Evolutionary conservation across 2,888 invertebrate species (phyloP).

Genomic region (Sminthurides aquaticus): DNA sequence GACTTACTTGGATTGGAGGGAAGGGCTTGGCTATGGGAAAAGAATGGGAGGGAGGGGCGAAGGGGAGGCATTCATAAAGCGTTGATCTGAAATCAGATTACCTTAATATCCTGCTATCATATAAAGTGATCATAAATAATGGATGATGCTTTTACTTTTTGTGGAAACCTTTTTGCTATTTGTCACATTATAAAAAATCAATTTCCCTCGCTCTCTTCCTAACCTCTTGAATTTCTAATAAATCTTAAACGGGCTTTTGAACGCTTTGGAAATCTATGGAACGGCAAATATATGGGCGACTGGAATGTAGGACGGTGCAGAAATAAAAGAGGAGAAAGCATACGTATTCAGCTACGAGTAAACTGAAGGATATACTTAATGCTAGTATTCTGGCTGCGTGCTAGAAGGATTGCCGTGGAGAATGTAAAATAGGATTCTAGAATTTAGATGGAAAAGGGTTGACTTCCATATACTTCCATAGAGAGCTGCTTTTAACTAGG

Average conservation of each 20-base stretch:
- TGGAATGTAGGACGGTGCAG: no score
- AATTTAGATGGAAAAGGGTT: no score
- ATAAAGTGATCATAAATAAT: neutral
- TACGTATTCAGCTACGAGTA: no score
- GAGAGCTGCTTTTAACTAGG: no score
- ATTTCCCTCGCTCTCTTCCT: neutral
- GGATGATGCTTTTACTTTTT: neutral
- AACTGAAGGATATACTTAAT: no score
- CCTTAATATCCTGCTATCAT: neutral
- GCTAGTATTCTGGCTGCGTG: neutral
- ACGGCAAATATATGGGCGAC: no score
- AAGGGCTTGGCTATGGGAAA: neutral
- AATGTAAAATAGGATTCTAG: no score
- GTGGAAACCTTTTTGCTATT: neutral
- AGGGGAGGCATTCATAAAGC: neutral
- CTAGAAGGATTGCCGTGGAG: neutral
- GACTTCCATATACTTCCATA: no score
- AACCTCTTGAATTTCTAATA: neutral
- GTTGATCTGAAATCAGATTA: neutral
- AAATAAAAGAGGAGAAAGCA: no score
- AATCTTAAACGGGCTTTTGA: neutral
- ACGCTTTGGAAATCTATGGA: no score
- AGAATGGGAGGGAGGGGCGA: neutral
- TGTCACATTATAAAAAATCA: neutral
- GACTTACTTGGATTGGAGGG: neutral